Conservation (phyloP, 2,888 invertebrate species). For the Pachliopta kotzebuea region DNA sequence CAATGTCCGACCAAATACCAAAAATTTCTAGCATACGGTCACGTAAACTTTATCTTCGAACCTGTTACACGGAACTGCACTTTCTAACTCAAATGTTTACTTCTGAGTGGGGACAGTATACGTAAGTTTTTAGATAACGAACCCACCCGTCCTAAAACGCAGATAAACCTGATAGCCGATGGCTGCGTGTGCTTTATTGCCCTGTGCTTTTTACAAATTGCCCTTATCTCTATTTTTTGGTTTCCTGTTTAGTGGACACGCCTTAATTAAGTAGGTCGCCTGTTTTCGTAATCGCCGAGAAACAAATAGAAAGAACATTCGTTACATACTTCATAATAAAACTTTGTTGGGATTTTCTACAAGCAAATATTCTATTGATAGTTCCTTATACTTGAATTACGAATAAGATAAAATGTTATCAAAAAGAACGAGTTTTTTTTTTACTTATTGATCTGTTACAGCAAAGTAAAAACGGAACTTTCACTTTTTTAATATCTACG, state of each 20-base stretch:
- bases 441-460: no score
- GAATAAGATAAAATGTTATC: no score
- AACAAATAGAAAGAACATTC: neutral
- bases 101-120: slow-evolving; percentile 62
- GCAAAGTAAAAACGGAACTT: slow-evolving; percentile 18
- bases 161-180: slow-evolving; percentile 58
- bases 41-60: slow-evolving; percentile 64
- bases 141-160: slow-evolving; percentile 64
- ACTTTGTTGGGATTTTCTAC: neutral
- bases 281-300: neutral
- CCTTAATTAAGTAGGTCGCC: slow-evolving; percentile 31
- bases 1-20: slow-evolving; percentile 44
- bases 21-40: slow-evolving; percentile 65
- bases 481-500: slow-evolving; percentile 38
- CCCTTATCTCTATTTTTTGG: slow-evolving; percentile 53
- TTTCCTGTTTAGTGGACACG: slow-evolving; percentile 57
- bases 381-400: no score
- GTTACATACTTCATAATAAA: slow-evolving; percentile 4
- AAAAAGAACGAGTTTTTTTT: no score
- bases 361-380: no score
- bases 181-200: slow-evolving; percentile 46
- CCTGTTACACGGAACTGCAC: slow-evolving; percentile 77
- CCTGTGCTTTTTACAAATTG: slow-evolving; percentile 64
- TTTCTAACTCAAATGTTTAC: slow-evolving; percentile 78
- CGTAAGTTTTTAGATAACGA: slow-evolving; percentile 68